These are phyloP conservation scores for Perca schrenkii DNA, from an alignment of 2,113 vertebrate genomes.

Conservation along the genomic window DNA sequence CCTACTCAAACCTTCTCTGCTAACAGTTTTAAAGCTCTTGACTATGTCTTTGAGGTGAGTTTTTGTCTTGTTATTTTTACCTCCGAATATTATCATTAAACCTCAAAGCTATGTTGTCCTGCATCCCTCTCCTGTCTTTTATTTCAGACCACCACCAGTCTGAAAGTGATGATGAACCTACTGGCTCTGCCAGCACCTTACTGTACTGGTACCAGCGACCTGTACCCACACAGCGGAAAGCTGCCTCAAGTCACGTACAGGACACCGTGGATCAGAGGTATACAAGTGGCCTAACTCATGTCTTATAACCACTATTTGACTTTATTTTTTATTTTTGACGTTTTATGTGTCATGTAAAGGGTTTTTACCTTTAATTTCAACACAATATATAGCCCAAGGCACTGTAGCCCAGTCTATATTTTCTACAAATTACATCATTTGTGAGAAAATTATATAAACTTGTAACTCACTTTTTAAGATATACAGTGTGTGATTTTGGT, in stretches of 20 bases:
- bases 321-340: too few species aligned
- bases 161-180: conserved; percentile 67
- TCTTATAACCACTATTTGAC: background rate
- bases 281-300: rapidly evolving
- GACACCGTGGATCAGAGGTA: conserved; percentile 82
- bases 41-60: conserved; percentile 83
- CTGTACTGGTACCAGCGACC: conserved; percentile 41
- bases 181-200: conserved; percentile 78
- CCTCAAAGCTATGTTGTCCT: background rate
- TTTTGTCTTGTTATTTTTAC: background rate
- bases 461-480: too few species aligned
- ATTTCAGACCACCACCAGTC: conserved; percentile 65
- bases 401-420: background rate
- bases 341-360: background rate
- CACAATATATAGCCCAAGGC: background rate
- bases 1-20: conserved; percentile 58
- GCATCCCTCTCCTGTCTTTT: conserved; percentile 6
- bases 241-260: conserved; percentile 75
- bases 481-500: too few species aligned
- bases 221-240: conserved; percentile 68
- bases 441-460: background rate
- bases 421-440: background rate
- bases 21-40: conserved; percentile 75
- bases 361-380: background rate
- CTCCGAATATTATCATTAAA: background rate